A percentile compares a stretch with the other conserved stretches of the same genome.
Evolutionary conservation across 2,888 invertebrate genomes (phyloP).

Genomic region (Lithophane semibrunnea): DNA sequence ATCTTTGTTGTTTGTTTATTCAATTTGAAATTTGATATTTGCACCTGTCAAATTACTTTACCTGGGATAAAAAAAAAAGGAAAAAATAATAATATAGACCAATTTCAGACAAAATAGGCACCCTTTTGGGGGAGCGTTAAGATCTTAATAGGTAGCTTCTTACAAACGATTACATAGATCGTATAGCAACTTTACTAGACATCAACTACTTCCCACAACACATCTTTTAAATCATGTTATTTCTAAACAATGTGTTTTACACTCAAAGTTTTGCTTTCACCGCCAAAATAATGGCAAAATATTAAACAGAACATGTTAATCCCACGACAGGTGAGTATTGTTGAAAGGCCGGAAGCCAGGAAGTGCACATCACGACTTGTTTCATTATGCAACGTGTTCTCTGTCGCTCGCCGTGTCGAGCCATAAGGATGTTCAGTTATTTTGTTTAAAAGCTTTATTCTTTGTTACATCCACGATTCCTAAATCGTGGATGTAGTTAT

Average conservation of each 20-base stretch:
- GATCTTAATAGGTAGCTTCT: not conserved
- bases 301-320: slow-evolving; percentile 65
- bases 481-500: not conserved
- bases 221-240: slow-evolving; percentile 25
- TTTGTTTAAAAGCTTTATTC: slow-evolving; percentile 46
- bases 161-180: slow-evolving; percentile 14
- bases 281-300: slow-evolving; percentile 60
- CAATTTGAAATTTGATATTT: no score
- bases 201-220: slow-evolving; percentile 24
- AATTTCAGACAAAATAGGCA: not conserved
- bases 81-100: not conserved
- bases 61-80: no score
- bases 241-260: slow-evolving; percentile 47
- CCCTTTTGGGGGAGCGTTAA: not conserved
- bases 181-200: slow-evolving; percentile 17
- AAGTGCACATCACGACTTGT: slow-evolving; percentile 70
- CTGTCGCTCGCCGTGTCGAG: slow-evolving; percentile 40
- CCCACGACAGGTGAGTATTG: slow-evolving; percentile 71
- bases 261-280: slow-evolving; percentile 68
- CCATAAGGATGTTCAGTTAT: slow-evolving; percentile 57
- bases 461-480: slow-evolving; percentile 22
- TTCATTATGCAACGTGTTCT: slow-evolving; percentile 67
- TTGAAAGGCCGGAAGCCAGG: slow-evolving; percentile 73
- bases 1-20: no score
- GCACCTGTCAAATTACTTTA: no score